These are phyloP conservation scores for Leptinotarsa juncta DNA, from an alignment of 2,888 invertebrate genomes.

Conservation along the genomic window DNA sequence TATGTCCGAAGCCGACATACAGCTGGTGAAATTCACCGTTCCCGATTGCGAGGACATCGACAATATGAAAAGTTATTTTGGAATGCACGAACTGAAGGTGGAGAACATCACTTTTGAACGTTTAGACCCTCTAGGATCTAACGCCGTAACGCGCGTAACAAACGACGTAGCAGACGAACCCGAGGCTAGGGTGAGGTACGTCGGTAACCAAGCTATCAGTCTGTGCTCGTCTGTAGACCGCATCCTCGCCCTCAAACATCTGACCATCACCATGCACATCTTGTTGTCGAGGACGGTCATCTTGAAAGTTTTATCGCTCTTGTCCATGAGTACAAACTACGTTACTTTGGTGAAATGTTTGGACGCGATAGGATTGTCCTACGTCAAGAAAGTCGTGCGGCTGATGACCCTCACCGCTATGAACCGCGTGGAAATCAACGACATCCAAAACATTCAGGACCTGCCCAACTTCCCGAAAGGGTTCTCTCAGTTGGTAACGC, in stretches of 20 bases:
- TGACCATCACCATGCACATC: conserved; percentile 68
- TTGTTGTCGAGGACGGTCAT: conserved; percentile 70
- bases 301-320: conserved; percentile 68
- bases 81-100: conserved; percentile 60
- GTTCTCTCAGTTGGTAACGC: conserved; percentile 56
- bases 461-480: conserved; percentile 55
- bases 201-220: conserved; percentile 68
- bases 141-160: conserved; percentile 63
- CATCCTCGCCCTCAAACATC: conserved; percentile 67
- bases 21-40: conserved; percentile 54
- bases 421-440: conserved; percentile 67
- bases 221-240: conserved; percentile 67
- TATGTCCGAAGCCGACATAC: conserved; percentile 59
- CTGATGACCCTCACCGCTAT: conserved; percentile 73
- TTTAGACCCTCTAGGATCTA: conserved; percentile 70
- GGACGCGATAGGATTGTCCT: conserved; percentile 67
- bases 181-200: conserved; percentile 28
- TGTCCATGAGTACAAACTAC: conserved; percentile 57
- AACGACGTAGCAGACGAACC: conserved; percentile 52
- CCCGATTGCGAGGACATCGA: conserved; percentile 58
- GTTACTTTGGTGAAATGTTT: conserved; percentile 59
- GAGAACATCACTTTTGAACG: conserved; percentile 66
- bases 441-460: conserved; percentile 54
- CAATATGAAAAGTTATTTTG: conserved; percentile 59
- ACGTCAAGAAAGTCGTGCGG: conserved; percentile 70